These are phyloP conservation scores for Eulemur coronatus DNA, from an alignment of 2,797 vertebrate species.

Conservation along the genomic window DNA sequence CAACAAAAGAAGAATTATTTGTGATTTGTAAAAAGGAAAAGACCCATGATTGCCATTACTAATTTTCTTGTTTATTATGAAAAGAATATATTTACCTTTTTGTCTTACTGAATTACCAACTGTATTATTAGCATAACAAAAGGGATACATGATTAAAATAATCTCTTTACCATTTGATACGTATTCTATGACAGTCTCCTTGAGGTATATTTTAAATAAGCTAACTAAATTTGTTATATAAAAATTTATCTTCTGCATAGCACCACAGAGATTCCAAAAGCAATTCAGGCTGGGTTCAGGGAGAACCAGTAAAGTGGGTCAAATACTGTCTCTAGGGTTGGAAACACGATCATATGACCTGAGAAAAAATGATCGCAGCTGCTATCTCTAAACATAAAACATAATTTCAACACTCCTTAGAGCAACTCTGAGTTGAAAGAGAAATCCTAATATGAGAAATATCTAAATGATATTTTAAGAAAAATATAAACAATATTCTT, in stretches of 20 bases:
- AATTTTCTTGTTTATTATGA: not conserved
- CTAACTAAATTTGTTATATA: not conserved
- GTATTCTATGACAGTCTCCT: not conserved
- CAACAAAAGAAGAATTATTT: not conserved
- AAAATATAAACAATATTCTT: not conserved
- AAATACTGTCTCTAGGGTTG: not conserved
- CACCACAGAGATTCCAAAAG: not conserved
- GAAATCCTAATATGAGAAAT: not conserved
- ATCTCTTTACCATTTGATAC: not conserved
- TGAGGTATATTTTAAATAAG: slow-evolving; percentile 13
- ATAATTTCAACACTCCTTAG: not conserved
- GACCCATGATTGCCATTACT: not conserved
- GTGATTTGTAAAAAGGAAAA: not conserved
- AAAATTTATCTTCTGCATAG: not conserved
- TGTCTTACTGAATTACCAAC: not conserved
- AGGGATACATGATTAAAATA: not conserved
- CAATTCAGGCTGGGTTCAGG: not conserved
- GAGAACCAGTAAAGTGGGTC: not conserved
- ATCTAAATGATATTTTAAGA: not conserved
- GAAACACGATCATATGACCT: not conserved
- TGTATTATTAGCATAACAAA: not conserved
- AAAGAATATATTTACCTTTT: not conserved
- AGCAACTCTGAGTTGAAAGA: not conserved
- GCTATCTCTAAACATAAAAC: not conserved
- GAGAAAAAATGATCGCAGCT: not conserved